Conservation (phyloP, 2,113 vertebrate genomes). For the Anser brachyrhynchus region DNA sequence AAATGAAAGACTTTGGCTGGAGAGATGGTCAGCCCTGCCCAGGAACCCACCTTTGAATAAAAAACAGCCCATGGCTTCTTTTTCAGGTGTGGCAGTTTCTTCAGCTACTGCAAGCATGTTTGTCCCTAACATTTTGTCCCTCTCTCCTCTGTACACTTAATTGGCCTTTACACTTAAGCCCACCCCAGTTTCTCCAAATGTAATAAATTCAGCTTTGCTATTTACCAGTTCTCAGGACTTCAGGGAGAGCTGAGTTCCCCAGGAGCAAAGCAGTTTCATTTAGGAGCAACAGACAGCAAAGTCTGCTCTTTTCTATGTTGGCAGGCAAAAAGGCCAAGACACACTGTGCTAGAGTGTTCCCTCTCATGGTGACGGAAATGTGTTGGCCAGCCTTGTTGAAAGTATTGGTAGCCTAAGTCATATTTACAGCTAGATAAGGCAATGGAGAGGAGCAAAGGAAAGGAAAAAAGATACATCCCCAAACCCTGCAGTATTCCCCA, state of each 20-base stretch:
- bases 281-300: background rate
- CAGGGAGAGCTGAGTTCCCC: background rate
- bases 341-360: rapidly evolving
- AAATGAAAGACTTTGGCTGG: background rate
- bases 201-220: background rate
- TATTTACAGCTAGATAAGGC: background rate
- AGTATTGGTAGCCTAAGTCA: background rate
- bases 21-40: background rate
- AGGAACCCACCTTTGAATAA: background rate
- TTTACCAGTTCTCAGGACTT: background rate
- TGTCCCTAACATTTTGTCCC: constrained; percentile 5
- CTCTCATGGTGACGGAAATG: rapidly evolving
- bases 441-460: background rate
- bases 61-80: background rate
- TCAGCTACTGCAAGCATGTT: background rate
- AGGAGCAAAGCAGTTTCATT: background rate
- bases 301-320: background rate
- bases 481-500: background rate
- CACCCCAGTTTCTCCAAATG: background rate
- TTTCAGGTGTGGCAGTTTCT: background rate
- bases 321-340: background rate
- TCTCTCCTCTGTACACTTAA: constrained; percentile 12
- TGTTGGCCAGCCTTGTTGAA: background rate
- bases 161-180: constrained; percentile 33
- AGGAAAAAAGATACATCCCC: rapidly evolving